Percentiles rank a stretch among this genome's conserved stretches.
These are phyloP conservation scores for Plebejus anna DNA, from an alignment of 2,888 invertebrate genomes.

Conservation along the genomic window DNA sequence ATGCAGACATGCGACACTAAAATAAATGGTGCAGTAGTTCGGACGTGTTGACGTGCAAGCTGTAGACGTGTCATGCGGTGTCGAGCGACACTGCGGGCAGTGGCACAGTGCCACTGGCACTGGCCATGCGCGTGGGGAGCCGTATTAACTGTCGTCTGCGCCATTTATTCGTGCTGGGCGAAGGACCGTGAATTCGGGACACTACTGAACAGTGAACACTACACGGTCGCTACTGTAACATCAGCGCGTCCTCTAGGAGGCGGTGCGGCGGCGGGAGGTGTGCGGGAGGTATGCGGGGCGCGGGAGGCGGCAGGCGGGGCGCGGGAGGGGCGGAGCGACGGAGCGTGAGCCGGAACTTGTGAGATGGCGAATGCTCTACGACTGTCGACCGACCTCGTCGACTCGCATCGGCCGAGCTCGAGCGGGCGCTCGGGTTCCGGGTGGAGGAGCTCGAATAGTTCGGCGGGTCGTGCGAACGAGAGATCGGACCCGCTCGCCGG, in stretches of 20 bases:
- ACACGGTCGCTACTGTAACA: not conserved
- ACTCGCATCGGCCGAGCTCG: slow-evolving; percentile 60
- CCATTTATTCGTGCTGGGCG: slow-evolving; percentile 5
- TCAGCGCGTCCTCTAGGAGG: slow-evolving; percentile 6
- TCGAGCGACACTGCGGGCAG: not conserved
- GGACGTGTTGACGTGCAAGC: not conserved
- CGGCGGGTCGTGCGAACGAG: slow-evolving; percentile 64
- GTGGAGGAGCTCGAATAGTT: slow-evolving; percentile 55
- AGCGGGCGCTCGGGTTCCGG: slow-evolving; percentile 62
- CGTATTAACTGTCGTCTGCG: slow-evolving; percentile 11
- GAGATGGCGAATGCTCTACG: slow-evolving; percentile 79
- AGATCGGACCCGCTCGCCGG: slow-evolving; percentile 71
- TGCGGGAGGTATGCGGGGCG: slow-evolving; percentile 40
- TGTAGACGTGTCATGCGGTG: not conserved
- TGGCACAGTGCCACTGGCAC: no score
- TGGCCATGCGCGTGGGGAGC: not conserved
- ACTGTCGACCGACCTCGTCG: slow-evolving; percentile 76
- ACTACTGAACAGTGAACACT: slow-evolving; percentile 3
- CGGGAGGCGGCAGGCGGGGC: slow-evolving; percentile 39
- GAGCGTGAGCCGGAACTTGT: slow-evolving; percentile 73
- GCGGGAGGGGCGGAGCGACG: slow-evolving; percentile 47
- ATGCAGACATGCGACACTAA: slow-evolving; percentile 8
- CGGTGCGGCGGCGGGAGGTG: slow-evolving; percentile 43
- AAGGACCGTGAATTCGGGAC: not conserved
- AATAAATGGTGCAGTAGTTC: slow-evolving; percentile 1